Evolutionary conservation across 2,113 vertebrate genomes (phyloP), one percentile per base, ranked within the genome.

Genomic region (Pipra filicauda): DNA sequence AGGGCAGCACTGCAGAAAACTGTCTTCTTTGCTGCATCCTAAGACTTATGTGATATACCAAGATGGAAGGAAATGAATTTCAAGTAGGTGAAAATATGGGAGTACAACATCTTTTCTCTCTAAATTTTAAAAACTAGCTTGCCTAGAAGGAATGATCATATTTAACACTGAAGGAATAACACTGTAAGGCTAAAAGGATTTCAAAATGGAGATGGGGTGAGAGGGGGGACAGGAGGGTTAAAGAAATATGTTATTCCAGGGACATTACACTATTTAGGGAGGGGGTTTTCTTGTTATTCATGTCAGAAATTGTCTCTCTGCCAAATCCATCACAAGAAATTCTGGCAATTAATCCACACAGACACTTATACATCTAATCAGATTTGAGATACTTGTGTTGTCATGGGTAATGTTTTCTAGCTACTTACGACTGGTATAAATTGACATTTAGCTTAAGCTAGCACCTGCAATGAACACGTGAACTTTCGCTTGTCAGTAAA

Each of bases 281-380:
- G 10, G 39, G 39, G 39, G 39, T 89, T 67, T 78, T 87, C 75
- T 76, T 55, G 26, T 39, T 39, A 58, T 59, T 81, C 41, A 65
- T 31, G 8, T 91, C 26, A 19, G 88, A 74, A 49, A 78, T 35
- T 80, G 44, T 64, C 39, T 65, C 41, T 76, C 64, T 96, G 92
- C 94, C 93, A 96, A 90, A 73, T 85, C 16, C 22, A 79, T 43
- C 49, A 49, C 31, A 93, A 91, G 64, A 95, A 89, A 90, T 94
- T 37, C 73, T 61, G 66, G 82, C 97, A 96, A 97, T 97, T 97
- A 97, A 95, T 97, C 95, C 95, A 72, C 75, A 93, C 93, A 96
- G 95, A 84, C 46, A 91, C 66, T 78, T 86, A 76, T 10, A 30
- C 49, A 85, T 92, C 81, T 94, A 86, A 95, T 97, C 75, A 96